Percentiles rank a stretch among this genome's conserved stretches.
These are phyloP conservation scores for Toxotes lorentzi DNA, from an alignment of 2,797 vertebrate species.

Conservation along the genomic window DNA sequence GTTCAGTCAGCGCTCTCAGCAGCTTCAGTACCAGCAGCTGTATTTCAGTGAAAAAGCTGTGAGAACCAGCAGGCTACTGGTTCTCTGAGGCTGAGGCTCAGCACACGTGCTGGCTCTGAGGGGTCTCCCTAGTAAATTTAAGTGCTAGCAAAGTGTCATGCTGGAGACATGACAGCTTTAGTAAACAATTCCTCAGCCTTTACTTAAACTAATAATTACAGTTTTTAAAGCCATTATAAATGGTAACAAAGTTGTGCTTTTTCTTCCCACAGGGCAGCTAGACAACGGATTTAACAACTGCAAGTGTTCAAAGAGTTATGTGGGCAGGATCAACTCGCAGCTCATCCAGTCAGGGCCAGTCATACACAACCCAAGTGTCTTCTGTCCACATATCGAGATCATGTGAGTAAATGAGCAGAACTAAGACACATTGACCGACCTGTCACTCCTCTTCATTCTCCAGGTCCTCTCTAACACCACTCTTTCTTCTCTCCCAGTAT, in stretches of 20 bases:
- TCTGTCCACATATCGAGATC: constrained; percentile 38
- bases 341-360: not conserved
- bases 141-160: too few relatives aligned
- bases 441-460: not conserved
- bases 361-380: constrained; percentile 13
- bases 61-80: too few relatives aligned
- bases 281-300: not conserved
- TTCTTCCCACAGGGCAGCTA: constrained; percentile 22
- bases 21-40: too few relatives aligned
- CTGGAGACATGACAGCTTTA: too few relatives aligned
- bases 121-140: too few relatives aligned
- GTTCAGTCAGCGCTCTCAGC: too few relatives aligned
- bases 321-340: not conserved
- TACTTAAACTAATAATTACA: too few relatives aligned
- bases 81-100: too few relatives aligned
- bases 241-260: not conserved
- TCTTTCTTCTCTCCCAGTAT: constrained; percentile 29
- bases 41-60: too few relatives aligned
- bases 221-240: too few relatives aligned
- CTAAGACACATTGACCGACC: not conserved
- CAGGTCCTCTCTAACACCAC: not conserved
- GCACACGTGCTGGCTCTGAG: too few relatives aligned
- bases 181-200: too few relatives aligned
- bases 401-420: constrained; percentile 40
- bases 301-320: constrained; percentile 25